phyloP scores from a whole-genome alignment of 2,113 vertebrate species.

The Colinus virginianus region DNA sequence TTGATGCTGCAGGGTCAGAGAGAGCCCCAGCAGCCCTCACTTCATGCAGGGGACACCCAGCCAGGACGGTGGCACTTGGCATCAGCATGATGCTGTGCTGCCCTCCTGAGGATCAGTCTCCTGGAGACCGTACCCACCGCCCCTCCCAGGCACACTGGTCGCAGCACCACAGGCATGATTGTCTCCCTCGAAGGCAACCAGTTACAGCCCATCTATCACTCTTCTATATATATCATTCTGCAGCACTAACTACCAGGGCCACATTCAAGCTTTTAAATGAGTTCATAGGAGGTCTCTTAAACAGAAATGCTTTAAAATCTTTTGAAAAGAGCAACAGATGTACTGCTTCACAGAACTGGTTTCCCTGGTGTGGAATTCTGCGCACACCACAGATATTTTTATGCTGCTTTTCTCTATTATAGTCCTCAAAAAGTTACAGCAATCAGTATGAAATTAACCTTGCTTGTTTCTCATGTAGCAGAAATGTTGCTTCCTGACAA shows the following conservation, averaged over 20 bases:
- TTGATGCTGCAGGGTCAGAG: not conserved
- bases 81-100: accelerated
- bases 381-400: not conserved
- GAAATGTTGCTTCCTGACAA: conserved; percentile 45
- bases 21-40: not conserved
- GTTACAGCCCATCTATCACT: accelerated
- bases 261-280: conserved; percentile 36
- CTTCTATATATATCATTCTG: accelerated
- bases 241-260: not conserved
- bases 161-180: not conserved
- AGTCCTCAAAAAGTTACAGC: conserved; percentile 44
- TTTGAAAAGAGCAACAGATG: conserved; percentile 60
- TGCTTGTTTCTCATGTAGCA: conserved; percentile 49
- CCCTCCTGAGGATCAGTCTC: not conserved
- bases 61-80: accelerated
- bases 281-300: conserved; percentile 53
- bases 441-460: conserved; percentile 74
- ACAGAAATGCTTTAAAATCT: conserved; percentile 60
- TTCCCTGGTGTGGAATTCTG: conserved; percentile 55
- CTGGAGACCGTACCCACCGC: accelerated
- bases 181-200: not conserved
- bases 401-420: conserved; percentile 63
- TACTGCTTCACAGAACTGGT: conserved; percentile 24
- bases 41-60: not conserved
- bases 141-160: not conserved